Base-by-base conservation (phyloP, 2,113 vertebrate species). In the Nibea albiflora region DNA sequence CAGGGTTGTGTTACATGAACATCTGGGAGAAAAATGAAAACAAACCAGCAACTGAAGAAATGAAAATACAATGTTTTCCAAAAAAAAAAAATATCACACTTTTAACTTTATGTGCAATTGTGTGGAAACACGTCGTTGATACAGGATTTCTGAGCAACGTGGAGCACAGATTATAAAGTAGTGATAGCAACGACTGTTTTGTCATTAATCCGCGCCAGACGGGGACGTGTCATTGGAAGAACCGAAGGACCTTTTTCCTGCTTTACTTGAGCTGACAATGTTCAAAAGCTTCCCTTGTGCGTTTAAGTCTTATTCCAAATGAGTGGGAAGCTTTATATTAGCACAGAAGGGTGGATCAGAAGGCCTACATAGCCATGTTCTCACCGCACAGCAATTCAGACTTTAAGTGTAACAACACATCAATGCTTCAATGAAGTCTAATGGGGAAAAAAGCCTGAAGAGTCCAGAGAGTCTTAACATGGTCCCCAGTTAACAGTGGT, bases 301-400 rank as follows among this genome's bases (percentile, higher is more conserved):
- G 82, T 84, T 17, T 73, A 70, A 68, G 63, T 77, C 73, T 53
- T 11, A 49, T 77, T 80, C 54, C 72, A 84, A 84, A 76, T 61
- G 69, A 88, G 85, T 86, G 84, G 80, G 81, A 69, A 73, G 80
- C 22, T 78, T 64, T 72, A 50, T 63, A 68, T 76, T 81, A 76
- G 84, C 62, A 47, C 82, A 78, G 57, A 64, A 61, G 78, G 79
- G 83, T 52, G 88, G 87, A 85, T 90, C 80, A 83, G 73, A 85
- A 52, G 81, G 73, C n/a, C 68, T 62, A 3, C 63, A 70, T 49
- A 66, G 86, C 65, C 79, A 64, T 83, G 81, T 60, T 72, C 72
- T 78, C 69, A 88, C 84, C 72, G 72, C 75, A 71, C 42, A 85
- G 64, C 42, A 88, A 84, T 73, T 78, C 76, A 68, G 61, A 85